Base-by-base conservation (phyloP, 35 echinoderm and acorn worm genomes). In the Strongylocentrotus purpuratus region DNA sequence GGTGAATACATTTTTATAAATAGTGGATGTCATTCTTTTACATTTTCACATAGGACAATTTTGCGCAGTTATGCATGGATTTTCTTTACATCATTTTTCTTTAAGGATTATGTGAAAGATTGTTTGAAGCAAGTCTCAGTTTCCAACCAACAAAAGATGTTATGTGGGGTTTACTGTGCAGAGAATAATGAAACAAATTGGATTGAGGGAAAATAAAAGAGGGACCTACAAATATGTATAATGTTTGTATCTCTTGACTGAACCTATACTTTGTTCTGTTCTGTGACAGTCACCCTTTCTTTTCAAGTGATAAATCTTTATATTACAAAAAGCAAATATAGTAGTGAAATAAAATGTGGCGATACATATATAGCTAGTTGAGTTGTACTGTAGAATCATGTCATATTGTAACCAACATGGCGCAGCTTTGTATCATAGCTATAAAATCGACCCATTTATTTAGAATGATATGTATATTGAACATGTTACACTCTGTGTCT, bases 371-470 rank as follows among this genome's bases (percentile, higher is more conserved):
- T 46, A 89, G 87, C 32, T 45, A 46, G 87, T 33, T 89, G 28
- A 78, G 7, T 78, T 78, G 65, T 78, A 78, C 65, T 78, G 65
- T 78, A 78, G 65, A 78, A 78, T 89, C 32, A 33, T 12, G 33
- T 9, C 85, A 33, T 86, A 86, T 86, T 89, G 11, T 89, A 89
- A 32, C 45, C 33, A 45, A 46, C 12, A 10, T 46, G 20, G 87
- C 33, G 7, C 87, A 33, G 45, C 87, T 89, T 89, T 89, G 87
- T 89, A 89, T 89, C 32, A 89, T 89, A 89, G 87, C 87, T 89
- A 89, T 89, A 89, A 89, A 18, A 31, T 89, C 32, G 2, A 2
- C 32, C 87, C 87, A 89, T 89, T 33, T 89, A 89, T 89, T 33
- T 89, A 89, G 87, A 89, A 41, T 45, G 32, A 89, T 89, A 89